A percentile compares a stretch with the other conserved stretches of the same genome.
Evolutionary conservation across 2,888 invertebrate species (phyloP).

Genomic region (Acleris sparsana): DNA sequence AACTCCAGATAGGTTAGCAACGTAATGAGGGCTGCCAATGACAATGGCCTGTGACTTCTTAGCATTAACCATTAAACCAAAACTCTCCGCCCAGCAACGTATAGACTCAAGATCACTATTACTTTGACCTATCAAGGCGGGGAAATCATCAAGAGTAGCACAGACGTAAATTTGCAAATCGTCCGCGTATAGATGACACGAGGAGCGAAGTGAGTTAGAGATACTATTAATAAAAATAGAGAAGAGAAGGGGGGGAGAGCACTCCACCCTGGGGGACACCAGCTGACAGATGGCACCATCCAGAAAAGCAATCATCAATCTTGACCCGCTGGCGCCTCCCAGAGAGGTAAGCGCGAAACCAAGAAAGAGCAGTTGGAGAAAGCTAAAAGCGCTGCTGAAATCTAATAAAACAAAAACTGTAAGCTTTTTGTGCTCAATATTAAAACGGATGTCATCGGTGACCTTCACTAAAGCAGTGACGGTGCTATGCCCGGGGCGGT

Average conservation of each 20-base stretch:
- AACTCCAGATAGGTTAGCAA: neutral
- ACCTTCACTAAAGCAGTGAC: neutral
- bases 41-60: neutral
- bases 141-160: neutral
- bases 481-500: no score
- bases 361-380: neutral
- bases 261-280: no score
- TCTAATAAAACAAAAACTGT: neutral
- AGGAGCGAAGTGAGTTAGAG: no score
- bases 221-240: no score
- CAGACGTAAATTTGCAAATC: no score
- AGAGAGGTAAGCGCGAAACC: slow-evolving; percentile 22
- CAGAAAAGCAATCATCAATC: slow-evolving; percentile 14
- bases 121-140: neutral
- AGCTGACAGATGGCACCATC: neutral
- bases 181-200: no score
- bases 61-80: neutral
- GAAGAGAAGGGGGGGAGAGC: no score
- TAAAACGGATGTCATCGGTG: neutral
- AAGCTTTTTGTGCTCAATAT: neutral
- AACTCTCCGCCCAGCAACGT: neutral
- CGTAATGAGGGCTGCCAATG: neutral
- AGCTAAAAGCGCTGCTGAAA: slow-evolving; percentile 7
- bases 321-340: slow-evolving; percentile 4
- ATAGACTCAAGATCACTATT: neutral